Base-by-base conservation (phyloP, 2,888 invertebrate species). In the Drosophila planitibia region DNA sequence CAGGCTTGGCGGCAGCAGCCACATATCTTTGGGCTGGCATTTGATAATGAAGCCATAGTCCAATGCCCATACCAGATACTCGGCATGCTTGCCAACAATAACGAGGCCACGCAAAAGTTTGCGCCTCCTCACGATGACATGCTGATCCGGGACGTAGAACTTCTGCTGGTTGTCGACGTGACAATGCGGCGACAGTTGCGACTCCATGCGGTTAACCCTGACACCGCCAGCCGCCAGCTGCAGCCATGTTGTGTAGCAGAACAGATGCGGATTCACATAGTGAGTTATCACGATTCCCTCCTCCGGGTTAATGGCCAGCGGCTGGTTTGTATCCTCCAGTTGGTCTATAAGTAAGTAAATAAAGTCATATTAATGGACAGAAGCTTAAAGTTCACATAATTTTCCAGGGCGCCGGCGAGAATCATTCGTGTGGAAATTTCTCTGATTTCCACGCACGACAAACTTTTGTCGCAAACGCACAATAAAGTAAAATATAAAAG, bases 31-130 rank as follows among this genome's bases (percentile, higher is more conserved):
- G 0, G 14, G n/a, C 0, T 19, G 9, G 57, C 82, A 81, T 3
- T 28, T 52, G 4, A 90, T 32, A 10, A 22, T 47, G n/a, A 85
- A 80, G 7, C 88, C 90, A 37, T 80, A 89, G 41, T 85, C 90
- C 3, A 66, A 3, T 0, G 74, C 54, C 71, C 57, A 67, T 6
- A 87, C 78, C 4, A 85, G 7, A 55, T 82, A 88, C n/a, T 62
- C 37, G 4, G 55, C 39, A 2, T 32, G 7, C 12, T n/a, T 4
- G 2, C 19, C 5, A 0, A 6, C 14, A 4, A 33, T 2, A 2
- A 89, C 68, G 9, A 62, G 9, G 9, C 81, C 88, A 25, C 90
- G 81, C 32, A 90, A 6, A 7, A 64, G 33, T 32, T 74, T 80
- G 1, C 32, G 9, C 7, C 33, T 2, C 6, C 7, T 32, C 5